Evolutionary conservation across 2,888 invertebrate genomes (phyloP), one percentile per base, ranked within the genome.

Genomic region (Catocala nupta): DNA sequence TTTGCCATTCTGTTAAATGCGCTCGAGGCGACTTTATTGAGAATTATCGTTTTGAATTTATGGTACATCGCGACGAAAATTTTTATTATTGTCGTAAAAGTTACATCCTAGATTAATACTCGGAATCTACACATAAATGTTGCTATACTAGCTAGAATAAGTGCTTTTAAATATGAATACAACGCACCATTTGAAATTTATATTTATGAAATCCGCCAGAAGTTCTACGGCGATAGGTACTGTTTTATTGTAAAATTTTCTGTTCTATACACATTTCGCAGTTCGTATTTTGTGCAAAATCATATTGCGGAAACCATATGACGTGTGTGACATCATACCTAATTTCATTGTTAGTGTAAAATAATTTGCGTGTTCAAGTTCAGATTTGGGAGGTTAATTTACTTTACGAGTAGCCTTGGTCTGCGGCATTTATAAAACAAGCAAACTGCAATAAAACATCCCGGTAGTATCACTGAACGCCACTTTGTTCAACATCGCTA

Each of bases 1-100:
- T 86, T 83, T 82, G 78, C 78, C 80, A 81, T 83, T 84, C 82
- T 78, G 78, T 77, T 74, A 79, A 76, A 75, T 66, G 65, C 51
- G 57, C 57, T 51, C 55, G 54, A 49, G 33, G 53, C 55, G 50
- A 71, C 59, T 75, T 62, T 62, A 75, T 70, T 55, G 58, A 59
- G 71, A 70, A 70, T 75, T 67, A 70, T 65, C 54, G 57, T 71
- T 73, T 65, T 71, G 61, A 70, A 69, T 71, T 68, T 62, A 70
- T 72, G 51, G 57, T 67, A 60, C 50, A 73, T 70, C 49, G 71
- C 68, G 62, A 67, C 59, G 58, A 77, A 78, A 76, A 75, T 64
- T 55, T 75, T 77, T 71, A 75, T 63, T 64, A 65, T 55, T 58
- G 59, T 67, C 65, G 70, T 77, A 70, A 75, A 73, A 71, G 51